Evolutionary conservation across 2,888 invertebrate genomes (phyloP), one percentile per base, ranked within the genome.

Genomic region (Orthosia incerta): DNA sequence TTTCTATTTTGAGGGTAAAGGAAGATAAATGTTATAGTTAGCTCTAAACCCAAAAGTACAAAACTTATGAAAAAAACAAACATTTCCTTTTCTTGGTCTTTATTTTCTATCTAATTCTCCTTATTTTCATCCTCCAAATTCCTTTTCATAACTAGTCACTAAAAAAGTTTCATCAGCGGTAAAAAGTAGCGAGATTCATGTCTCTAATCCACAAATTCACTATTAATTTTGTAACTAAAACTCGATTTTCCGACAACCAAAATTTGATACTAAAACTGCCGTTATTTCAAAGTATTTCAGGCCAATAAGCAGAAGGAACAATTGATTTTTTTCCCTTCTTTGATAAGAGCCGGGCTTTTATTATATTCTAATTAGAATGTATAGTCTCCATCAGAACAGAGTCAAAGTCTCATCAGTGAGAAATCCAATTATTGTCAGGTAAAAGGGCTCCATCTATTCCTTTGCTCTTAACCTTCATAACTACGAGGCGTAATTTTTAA

Each of bases 321-420:
- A 23, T 68, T 9, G n/a, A 68, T 70, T 20, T 59, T 31, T 63
- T 66, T 60, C 31, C 12, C 20, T 57, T 45, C 23, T 68, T 48
- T 57, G 46, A 45, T 46, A 59, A 56, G 50, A 61, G 48, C 48
- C 20, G 31, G 46, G 62, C 73, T 82, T 86, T 82, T 75, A 88
- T 75, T 83, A 78, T 74, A 86, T 86, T 82, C 50, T 80, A 77
- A 88, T 89, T 86, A 82, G 82, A 86, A 84, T 82, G 82, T 80
- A 85, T 73, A 78, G 68, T 74, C 62, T 62, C 71, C 20, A 72
- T 45, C 62, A 59, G 70, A n/a, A 53, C 53, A 16, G 26, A 71
- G 68, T 71, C 80, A 81, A 84, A 85, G 80, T 61, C 71, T 76
- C 68, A 65, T 70, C 64, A 69, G 61, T 31, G 61, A 67, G 69